These are phyloP conservation scores for Hirundichthys speculiger DNA, from an alignment of 2,113 vertebrate genomes.

Conservation along the genomic window DNA sequence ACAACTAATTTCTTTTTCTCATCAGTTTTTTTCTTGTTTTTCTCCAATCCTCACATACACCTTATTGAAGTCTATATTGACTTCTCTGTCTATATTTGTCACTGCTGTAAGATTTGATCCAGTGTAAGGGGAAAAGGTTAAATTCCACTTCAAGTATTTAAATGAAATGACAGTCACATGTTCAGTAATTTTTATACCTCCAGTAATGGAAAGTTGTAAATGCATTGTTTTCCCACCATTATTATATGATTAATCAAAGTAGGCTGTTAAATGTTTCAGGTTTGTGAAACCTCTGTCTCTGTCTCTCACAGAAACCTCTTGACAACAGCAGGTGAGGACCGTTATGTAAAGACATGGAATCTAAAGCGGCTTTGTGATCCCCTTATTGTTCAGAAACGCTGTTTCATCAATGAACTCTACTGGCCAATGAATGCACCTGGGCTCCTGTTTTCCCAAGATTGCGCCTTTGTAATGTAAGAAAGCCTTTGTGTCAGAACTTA, in stretches of 20 bases:
- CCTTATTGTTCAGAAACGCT: constrained; percentile 86
- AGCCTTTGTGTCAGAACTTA: not conserved
- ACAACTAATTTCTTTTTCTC: too few species aligned
- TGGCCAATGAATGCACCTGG: constrained; percentile 91
- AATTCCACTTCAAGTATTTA: too few species aligned
- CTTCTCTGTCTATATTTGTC: too few species aligned
- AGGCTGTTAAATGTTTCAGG: too few species aligned
- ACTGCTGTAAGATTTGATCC: too few species aligned
- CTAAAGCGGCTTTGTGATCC: constrained; percentile 85
- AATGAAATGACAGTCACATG: too few species aligned
- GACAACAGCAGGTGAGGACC: constrained; percentile 90
- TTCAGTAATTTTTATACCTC: not conserved
- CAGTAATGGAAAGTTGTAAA: too few species aligned
- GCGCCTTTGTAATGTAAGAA: constrained; percentile 87
- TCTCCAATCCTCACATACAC: not conserved
- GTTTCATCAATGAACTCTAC: constrained; percentile 87
- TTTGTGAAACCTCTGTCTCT: too few species aligned
- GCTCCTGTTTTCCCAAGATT: constrained; percentile 87
- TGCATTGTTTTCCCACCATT: too few species aligned
- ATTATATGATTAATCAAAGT: too few species aligned
- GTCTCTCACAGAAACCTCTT: constrained; percentile 83
- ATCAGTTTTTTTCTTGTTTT: too few species aligned
- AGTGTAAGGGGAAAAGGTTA: too few species aligned
- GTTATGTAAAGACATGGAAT: constrained; percentile 94
- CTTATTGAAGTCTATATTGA: constrained; percentile 17